Evolutionary conservation across 2,888 invertebrate genomes (phyloP), one percentile per base, ranked within the genome.

Genomic region (Linyphia triangularis): DNA sequence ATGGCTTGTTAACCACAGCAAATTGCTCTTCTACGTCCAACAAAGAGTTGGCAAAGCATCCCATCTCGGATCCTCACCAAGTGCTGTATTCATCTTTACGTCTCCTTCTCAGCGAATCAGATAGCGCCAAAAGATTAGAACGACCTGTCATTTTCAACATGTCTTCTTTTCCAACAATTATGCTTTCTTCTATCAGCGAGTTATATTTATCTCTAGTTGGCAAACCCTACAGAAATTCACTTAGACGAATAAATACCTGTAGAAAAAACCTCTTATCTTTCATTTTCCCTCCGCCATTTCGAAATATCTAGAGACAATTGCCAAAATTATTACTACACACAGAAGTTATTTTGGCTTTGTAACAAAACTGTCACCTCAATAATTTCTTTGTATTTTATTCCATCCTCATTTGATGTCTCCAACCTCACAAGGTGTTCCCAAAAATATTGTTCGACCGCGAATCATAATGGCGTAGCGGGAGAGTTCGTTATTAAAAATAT

Each of bases 361-460:
- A 40, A 59, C 82, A 83, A 83, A 83, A 72, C 72, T 83, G 82
- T 72, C 82, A 72, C 72, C 81, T 81, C 65, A 26, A 65, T 28
- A 40, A 51, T 28, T 19, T 67, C 51, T 10, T n/a, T 26, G 22
- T 26, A 57, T 43, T 40, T 57, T 26, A 24, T 19, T 77, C 37
- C 22, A 37, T 37, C 19, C 26, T 51, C 10, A 28, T 70, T 6
- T n/a, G 28, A 13, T 30, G 28, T n/a, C 59, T 30, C 28, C 22
- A 22, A 33, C 59, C 19, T 57, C 30, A 10, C n/a, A 57, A 30
- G 30, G 43, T 43, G 24, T 6, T 78, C 63, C 77, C 63, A 63
- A 78, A 78, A 78, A 78, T 63, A 63, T 63, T 78, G 40, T 61
- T 65, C 63, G 40, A 1, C 63, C 77, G 26, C 28, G 63, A 78